Base-by-base conservation (phyloP, 1,140 invertebrate genomes). In the Stegodyphus dumicola region DNA sequence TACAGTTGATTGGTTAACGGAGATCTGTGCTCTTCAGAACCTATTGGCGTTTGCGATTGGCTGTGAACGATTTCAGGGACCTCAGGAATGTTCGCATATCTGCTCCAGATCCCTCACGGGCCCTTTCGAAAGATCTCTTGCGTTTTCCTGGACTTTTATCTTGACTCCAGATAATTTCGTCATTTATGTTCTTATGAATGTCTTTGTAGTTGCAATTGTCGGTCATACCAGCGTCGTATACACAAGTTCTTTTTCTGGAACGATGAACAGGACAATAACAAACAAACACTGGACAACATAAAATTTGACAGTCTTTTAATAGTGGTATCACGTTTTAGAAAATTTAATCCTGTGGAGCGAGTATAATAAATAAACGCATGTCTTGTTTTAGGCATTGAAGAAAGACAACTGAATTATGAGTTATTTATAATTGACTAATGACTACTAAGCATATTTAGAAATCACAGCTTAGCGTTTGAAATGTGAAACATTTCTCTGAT, bases 121-220 rank as follows among this genome's bases (percentile, higher is more conserved):
- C 18, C 9, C 13, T 17, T 13, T 49, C 48, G 18, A 13, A 15
- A 3, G 66, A 7, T 13, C 89, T 81, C 86, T 88, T 88, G 79
- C 88, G 87, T 81, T 88, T 88, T 6, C 91, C 91, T 33, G 90
- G 90, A 6, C 89, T 81, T 33, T 33, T 33, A 33, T 33, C 33
- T 13, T 89, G 90, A 56, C 88, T 88, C 88, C 89, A 90, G 83
- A 89, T 89, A 53, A 88, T 88, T 48, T 88, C 89, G 85, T 91
- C 90, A 69, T 89, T 88, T n/a, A 90, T 87, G n/a, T 90, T 89
- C 17, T 88, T 88, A 2, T 90, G 86, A 7, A 90, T 84, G 51
- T 91, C 90, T 76, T 90, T 90, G 88, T 91, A 91, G 88, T 91
- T 90, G 80, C 91, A 91, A 17, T 89, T 90, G 86, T 91, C 89